These are phyloP conservation scores for Cyprinodon variegatus DNA, from an alignment of 2,113 vertebrate species.

Conservation along the genomic window DNA sequence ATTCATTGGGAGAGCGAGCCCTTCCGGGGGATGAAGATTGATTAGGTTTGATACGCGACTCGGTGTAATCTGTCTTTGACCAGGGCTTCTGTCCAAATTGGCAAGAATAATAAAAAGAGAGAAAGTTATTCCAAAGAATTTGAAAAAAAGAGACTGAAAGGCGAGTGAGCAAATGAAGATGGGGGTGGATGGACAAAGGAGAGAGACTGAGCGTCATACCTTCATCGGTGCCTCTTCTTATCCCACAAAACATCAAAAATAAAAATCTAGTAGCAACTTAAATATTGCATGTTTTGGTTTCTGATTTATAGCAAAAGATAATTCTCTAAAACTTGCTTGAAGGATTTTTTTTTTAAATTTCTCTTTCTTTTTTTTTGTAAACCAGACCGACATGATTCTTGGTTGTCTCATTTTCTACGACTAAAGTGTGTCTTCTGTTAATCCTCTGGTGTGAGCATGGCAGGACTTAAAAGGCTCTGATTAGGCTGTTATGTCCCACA, in stretches of 20 bases:
- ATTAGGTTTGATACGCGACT: slow-evolving; percentile 80
- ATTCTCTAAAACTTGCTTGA: slow-evolving; percentile 31
- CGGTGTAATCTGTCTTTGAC: slow-evolving; percentile 81
- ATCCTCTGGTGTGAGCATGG: slow-evolving; percentile 72
- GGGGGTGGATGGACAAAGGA: slow-evolving; percentile 60
- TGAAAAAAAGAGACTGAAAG: slow-evolving; percentile 14
- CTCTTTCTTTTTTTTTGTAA: slow-evolving; percentile 49
- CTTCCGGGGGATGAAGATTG: slow-evolving; percentile 81
- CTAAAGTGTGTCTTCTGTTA: slow-evolving; percentile 71
- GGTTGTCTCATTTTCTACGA: slow-evolving; percentile 69
- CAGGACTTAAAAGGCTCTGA: slow-evolving; percentile 78
- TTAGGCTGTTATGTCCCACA: slow-evolving; percentile 77
- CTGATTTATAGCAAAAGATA: slow-evolving; percentile 47
- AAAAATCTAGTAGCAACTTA: slow-evolving; percentile 45
- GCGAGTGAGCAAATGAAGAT: slow-evolving; percentile 50
- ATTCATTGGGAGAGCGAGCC: slow-evolving; percentile 80
- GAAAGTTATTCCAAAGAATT: slow-evolving; percentile 63
- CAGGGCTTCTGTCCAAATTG: slow-evolving; percentile 78
- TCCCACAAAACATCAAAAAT: slow-evolving; percentile 61
- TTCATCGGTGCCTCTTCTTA: slow-evolving; percentile 38
- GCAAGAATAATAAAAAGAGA: slow-evolving; percentile 72
- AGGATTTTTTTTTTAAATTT: not conserved
- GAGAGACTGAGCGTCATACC: slow-evolving; percentile 61
- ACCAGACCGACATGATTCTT: slow-evolving; percentile 55
- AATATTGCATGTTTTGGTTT: slow-evolving; percentile 38